Evolutionary conservation across 2,797 vertebrate species (phyloP), one percentile per base, ranked within the genome.

Genomic region (Eutrigla gurnardus): DNA sequence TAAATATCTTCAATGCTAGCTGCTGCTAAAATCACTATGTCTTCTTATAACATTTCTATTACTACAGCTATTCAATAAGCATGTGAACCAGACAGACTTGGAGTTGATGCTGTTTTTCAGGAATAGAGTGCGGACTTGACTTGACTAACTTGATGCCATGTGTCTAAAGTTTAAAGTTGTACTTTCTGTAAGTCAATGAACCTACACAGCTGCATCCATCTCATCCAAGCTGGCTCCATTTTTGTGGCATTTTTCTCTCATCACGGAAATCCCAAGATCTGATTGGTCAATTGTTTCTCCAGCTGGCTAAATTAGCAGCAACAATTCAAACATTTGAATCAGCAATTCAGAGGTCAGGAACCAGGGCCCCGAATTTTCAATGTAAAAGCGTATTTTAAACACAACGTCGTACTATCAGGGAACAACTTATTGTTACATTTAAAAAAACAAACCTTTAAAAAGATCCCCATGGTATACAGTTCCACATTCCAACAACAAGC

Each of bases 401-500:
- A 46, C 3, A 62, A 55, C 62, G 40, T 10, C n/a, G 1, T 35
- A 40, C 65, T 15, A 54, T 4, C 15, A 60, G 7, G 15, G 0
- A 47, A 40, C 0, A 50, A 37, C 32, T 32, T 5, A 13, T 49
- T 47, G 3, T 47, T 10, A 39, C 3, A 14, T 46, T 39, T 5
- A 45, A 64, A 17, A 47, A 1, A 15, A 45, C 25, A 25, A 25
- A 5, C 3, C 35, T 8, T 3, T 18, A 13, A 35, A 5, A 14
- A 32, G 17, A 10, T n/a, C 10, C 25, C 13, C 5, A 10, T 57
- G 8, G 35, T 15, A 25, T 9, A 25, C 50, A 42, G 4, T 12
- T 43, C 42, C 36, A 45, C 17, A 15, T 49, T 68, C 40, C 43
- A 65, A 18, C 32, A 69, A 40, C 7, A 58, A 71, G 64, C 64